Base-by-base conservation (phyloP, 2,113 vertebrate species). In the Megaceryle maxima region DNA sequence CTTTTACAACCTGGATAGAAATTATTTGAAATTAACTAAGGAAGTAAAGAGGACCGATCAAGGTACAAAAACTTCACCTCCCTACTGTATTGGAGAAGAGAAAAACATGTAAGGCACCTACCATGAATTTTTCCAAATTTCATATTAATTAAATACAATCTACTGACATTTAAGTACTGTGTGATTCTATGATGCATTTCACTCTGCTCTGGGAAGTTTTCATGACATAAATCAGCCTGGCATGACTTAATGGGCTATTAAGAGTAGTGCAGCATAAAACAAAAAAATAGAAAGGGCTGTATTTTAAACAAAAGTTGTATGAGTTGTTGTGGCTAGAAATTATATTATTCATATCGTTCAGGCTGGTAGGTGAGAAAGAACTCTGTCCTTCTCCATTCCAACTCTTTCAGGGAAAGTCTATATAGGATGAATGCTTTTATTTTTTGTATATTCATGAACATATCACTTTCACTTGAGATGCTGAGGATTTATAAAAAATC, bases 101-200 rank as follows among this genome's bases (percentile, higher is more conserved):
- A 70, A 41, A 88, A 67, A 85, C 14, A 56, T 33, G 33, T 75
- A 51, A 92, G 37, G 90, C 67, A 68, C 11, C 33, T 84, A 43
- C 29, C 57, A 84, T 78, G 69, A 91, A 80, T 44, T 91, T 94
- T 92, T 83, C 78, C 18, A 50, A 37, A 77, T 96, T 94, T 87
- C n/a, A 44, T 86, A 68, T 53, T 69, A 89, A 95, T 95, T 96
- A 73, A 92, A 92, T 64, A 41, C 69, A 83, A 41, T 41, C 60
- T 93, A 33, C 70, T 96, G 60, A 70, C 68, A 55, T 89, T 70
- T 57, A 94, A 96, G 77, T 94, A 87, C 95, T 95, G 4, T 93
- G 69, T 77, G 88, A 90, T 53, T 94, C 41, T 74, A 66, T 96
- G 92, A 96, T 91, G 88, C 72, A 77, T 96, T 96, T 86, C 78